Evolutionary conservation across 2,113 vertebrate genomes (phyloP).

Genomic region (Carlito syrichta): DNA sequence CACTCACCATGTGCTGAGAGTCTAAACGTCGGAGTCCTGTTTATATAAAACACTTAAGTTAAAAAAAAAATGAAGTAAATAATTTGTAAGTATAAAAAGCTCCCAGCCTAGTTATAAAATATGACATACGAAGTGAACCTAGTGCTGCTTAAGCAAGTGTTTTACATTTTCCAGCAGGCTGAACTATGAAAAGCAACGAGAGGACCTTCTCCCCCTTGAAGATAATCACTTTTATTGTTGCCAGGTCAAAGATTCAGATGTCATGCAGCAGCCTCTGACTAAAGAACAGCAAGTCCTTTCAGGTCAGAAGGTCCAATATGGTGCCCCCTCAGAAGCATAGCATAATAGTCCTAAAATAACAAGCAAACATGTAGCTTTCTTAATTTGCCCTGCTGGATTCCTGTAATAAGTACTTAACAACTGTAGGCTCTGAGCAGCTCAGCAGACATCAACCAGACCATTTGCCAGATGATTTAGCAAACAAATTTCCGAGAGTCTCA

Average conservation of each 20-base stretch:
- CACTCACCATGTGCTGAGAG: background rate
- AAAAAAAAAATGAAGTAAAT: slow-evolving; percentile 62
- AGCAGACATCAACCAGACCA: slow-evolving; percentile 84
- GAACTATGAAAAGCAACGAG: slow-evolving; percentile 70
- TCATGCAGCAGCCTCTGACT: slow-evolving; percentile 74
- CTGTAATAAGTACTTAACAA: slow-evolving; percentile 84
- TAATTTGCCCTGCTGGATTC: slow-evolving; percentile 87
- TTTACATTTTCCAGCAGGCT: slow-evolving; percentile 70
- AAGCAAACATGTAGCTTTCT: slow-evolving; percentile 82
- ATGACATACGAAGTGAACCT: slow-evolving; percentile 53
- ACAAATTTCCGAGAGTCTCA: slow-evolving; percentile 81
- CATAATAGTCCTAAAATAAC: slow-evolving; percentile 83
- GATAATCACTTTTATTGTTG: slow-evolving; percentile 76
- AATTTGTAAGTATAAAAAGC: slow-evolving; percentile 67
- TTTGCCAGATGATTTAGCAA: slow-evolving; percentile 88
- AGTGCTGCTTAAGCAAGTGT: slow-evolving; percentile 52
- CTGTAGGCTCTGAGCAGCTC: slow-evolving; percentile 81
- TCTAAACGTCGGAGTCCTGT: background rate
- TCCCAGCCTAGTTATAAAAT: slow-evolving; percentile 55
- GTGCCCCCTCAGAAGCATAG: slow-evolving; percentile 74
- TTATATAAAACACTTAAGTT: background rate
- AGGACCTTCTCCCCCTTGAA: slow-evolving; percentile 69
- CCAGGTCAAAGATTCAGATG: slow-evolving; percentile 76
- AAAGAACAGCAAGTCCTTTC: slow-evolving; percentile 76
- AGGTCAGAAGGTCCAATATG: slow-evolving; percentile 78